phyloP scores from a whole-genome alignment of 2,888 invertebrate species.

The Steinernema scapterisci region DNA sequence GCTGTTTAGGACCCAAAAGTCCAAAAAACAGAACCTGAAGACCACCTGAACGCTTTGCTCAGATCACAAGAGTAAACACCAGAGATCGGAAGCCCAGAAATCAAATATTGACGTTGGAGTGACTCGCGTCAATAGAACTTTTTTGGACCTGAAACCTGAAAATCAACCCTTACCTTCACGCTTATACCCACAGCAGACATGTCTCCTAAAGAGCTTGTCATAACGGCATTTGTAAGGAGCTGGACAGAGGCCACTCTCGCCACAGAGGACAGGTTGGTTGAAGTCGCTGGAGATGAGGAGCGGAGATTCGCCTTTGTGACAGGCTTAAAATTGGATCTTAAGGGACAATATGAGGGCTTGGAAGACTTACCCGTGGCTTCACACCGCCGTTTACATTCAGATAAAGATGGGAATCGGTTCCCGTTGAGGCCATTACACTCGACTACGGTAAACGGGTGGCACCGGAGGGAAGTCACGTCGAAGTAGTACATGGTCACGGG shows the following conservation, averaged over 20 bases:
- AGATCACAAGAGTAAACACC: not conserved
- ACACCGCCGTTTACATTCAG: constrained; percentile 43
- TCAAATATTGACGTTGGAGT: constrained; percentile 26
- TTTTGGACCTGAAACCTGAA: too few relatives aligned
- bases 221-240: constrained; percentile 39
- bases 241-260: constrained; percentile 37
- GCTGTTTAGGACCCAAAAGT: too few relatives aligned
- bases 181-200: constrained; percentile 46
- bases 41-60: not conserved
- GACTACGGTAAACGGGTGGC: constrained; percentile 31
- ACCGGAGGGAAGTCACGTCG: constrained; percentile 37
- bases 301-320: constrained; percentile 42
- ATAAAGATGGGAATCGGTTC: constrained; percentile 38
- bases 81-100: not conserved
- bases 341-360: not conserved
- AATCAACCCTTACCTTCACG: constrained; percentile 17
- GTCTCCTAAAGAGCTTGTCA: constrained; percentile 40
- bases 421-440: constrained; percentile 34
- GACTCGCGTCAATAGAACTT: too few relatives aligned
- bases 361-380: constrained; percentile 42
- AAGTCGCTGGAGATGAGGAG: constrained; percentile 37
- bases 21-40: too few relatives aligned
- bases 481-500: constrained; percentile 40
- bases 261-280: constrained; percentile 39
- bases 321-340: constrained; percentile 38